Conservation (phyloP, 1,140 invertebrate species). For the Apocrypta bakeri region DNA sequence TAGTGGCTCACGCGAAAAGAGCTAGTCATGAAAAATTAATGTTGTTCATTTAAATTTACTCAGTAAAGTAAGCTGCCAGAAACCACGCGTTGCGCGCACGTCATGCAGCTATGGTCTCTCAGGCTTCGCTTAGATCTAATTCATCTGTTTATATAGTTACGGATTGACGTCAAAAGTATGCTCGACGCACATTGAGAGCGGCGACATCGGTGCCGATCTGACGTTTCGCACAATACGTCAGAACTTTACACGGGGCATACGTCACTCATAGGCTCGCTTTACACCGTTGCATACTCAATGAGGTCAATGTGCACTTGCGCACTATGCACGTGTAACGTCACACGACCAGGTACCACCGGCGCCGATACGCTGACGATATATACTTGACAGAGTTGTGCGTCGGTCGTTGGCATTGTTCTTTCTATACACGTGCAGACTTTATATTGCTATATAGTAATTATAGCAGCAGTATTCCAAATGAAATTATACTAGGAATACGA, state of each 20-base stretch:
- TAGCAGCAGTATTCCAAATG: too few species aligned
- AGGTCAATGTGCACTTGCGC: not conserved
- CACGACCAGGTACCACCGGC: not conserved
- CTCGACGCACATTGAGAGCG: too few species aligned
- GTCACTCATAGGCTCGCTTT: not conserved
- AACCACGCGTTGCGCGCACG: not conserved
- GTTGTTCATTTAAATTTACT: not conserved
- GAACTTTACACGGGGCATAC: not conserved
- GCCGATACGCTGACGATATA: not conserved
- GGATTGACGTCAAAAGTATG: not conserved
- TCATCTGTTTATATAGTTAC: not conserved
- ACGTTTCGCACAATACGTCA: conserved; percentile 3
- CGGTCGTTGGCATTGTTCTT: conserved; percentile 1
- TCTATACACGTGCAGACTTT: too few species aligned
- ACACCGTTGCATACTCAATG: not conserved
- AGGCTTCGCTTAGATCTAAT: not conserved
- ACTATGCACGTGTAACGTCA: conserved; percentile 4
- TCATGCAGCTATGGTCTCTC: not conserved
- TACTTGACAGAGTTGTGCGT: too few species aligned
- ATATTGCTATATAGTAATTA: too few species aligned
- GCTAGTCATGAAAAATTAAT: not conserved
- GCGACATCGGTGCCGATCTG: not conserved
- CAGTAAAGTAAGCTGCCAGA: not conserved
- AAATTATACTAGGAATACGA: too few species aligned
- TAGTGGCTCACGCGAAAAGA: not conserved